phyloP scores from a whole-genome alignment of 2,797 vertebrate genomes.

The Sebastes umbrosus region DNA sequence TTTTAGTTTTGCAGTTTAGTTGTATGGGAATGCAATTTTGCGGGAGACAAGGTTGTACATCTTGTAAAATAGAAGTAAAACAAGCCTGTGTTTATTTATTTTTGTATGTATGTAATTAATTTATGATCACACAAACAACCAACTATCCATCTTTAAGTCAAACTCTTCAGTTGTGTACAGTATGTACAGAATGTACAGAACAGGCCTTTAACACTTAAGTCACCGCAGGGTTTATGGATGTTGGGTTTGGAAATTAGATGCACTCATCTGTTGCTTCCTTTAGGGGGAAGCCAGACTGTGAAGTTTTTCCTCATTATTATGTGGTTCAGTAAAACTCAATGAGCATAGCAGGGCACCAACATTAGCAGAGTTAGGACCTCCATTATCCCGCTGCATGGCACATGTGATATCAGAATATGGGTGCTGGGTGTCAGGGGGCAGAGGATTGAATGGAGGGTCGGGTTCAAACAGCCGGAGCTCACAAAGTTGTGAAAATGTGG shows the following conservation, averaged over 20 bases:
- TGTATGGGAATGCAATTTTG: too few species aligned
- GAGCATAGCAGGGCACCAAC: constrained; percentile 5
- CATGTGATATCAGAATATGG: constrained; percentile 14
- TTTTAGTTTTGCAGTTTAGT: too few species aligned
- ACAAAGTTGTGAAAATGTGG: constrained; percentile 39
- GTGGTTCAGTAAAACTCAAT: constrained; percentile 32
- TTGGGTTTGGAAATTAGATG: background rate
- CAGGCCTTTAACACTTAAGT: background rate
- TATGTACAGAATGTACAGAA: background rate
- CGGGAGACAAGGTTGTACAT: background rate
- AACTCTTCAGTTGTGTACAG: background rate
- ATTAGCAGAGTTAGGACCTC: background rate
- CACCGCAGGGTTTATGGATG: background rate
- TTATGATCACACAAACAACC: accelerated
- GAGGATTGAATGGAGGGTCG: background rate
- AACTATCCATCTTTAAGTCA: background rate
- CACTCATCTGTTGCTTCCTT: constrained; percentile 8
- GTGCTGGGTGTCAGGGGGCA: background rate
- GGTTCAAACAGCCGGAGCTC: constrained; percentile 33
- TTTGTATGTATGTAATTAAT: background rate
- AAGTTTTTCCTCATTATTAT: background rate
- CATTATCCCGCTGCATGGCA: background rate
- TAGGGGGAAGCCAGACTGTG: background rate
- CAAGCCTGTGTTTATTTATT: background rate
- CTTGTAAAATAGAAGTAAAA: background rate